Evolutionary conservation across 2,113 vertebrate genomes (phyloP).

Genomic region (Thomomys bottae): DNA sequence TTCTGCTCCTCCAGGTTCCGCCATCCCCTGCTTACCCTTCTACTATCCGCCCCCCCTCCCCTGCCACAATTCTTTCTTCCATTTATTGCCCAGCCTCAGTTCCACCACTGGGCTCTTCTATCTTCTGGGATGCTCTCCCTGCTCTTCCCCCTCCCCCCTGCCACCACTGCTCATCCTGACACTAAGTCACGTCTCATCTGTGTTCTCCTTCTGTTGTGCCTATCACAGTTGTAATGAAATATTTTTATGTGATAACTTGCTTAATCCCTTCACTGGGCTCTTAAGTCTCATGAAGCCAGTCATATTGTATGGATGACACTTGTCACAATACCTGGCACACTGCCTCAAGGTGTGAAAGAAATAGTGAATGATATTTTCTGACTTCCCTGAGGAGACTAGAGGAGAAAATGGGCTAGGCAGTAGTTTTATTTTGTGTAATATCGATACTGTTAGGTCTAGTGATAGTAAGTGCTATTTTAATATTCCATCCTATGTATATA

Average conservation of each 20-base stretch:
- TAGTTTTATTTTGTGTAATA: not conserved
- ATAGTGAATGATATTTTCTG: not conserved
- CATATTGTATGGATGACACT: not conserved
- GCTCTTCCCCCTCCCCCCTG: not conserved
- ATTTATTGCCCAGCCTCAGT: not conserved
- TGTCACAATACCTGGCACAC: too few relatives aligned
- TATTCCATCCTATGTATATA: not conserved
- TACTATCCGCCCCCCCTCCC: too few relatives aligned
- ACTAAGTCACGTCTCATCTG: not conserved
- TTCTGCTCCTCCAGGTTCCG: not conserved
- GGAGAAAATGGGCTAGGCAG: not conserved
- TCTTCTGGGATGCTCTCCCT: not conserved
- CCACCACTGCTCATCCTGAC: not conserved
- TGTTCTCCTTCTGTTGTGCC: not conserved
- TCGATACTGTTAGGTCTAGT: slow-evolving; percentile 16
- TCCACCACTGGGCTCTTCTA: too few relatives aligned
- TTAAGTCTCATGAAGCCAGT: not conserved
- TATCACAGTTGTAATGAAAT: not conserved
- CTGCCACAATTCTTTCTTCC: not conserved
- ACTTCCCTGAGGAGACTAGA: not conserved
- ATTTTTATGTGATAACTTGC: not conserved
- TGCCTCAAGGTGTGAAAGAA: not conserved
- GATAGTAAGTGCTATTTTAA: slow-evolving; percentile 10
- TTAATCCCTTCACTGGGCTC: not conserved
- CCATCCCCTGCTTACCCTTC: too few relatives aligned